Evolutionary conservation across 2,797 vertebrate species (phyloP).

Genomic region (Distichodus sexfasciatus): DNA sequence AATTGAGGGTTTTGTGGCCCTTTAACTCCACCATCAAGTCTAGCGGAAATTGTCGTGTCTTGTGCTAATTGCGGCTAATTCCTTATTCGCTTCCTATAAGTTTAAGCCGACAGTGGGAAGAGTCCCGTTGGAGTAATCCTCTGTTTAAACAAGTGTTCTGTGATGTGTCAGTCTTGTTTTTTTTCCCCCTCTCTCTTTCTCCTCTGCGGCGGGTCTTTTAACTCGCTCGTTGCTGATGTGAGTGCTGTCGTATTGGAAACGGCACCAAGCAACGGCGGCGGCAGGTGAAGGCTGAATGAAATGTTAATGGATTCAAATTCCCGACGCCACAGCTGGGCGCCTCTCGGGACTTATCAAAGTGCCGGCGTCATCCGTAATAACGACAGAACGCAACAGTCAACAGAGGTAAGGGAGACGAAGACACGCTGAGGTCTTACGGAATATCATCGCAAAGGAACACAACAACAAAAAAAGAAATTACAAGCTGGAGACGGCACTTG

Average conservation of each 20-base stretch:
- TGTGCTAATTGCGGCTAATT: slow-evolving; percentile 2
- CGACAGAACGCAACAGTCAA: slow-evolving; percentile 35
- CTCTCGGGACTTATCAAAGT: slow-evolving; percentile 37
- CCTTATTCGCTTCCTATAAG: neutral
- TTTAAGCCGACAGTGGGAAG: neutral
- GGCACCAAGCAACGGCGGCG: slow-evolving; percentile 13
- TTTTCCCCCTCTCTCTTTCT: neutral
- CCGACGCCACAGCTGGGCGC: slow-evolving; percentile 24
- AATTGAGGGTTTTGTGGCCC: too few species aligned
- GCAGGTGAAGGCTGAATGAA: slow-evolving; percentile 50
- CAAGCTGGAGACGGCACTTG: neutral
- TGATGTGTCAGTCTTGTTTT: slow-evolving; percentile 1
- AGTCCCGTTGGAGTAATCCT: neutral
- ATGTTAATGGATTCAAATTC: slow-evolving; percentile 52
- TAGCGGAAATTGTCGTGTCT: neutral
- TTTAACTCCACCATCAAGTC: neutral
- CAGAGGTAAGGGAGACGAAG: slow-evolving; percentile 9
- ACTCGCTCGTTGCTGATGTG: slow-evolving; percentile 13
- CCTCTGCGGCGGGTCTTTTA: neutral
- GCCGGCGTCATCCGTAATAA: slow-evolving; percentile 37
- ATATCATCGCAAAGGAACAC: slow-evolving; percentile 8
- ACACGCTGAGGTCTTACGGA: neutral
- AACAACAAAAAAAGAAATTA: neutral
- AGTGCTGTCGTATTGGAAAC: slow-evolving; percentile 7
- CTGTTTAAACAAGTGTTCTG: neutral